phyloP scores from a whole-genome alignment of 2,113 vertebrate species.

The Cacatua alba region DNA sequence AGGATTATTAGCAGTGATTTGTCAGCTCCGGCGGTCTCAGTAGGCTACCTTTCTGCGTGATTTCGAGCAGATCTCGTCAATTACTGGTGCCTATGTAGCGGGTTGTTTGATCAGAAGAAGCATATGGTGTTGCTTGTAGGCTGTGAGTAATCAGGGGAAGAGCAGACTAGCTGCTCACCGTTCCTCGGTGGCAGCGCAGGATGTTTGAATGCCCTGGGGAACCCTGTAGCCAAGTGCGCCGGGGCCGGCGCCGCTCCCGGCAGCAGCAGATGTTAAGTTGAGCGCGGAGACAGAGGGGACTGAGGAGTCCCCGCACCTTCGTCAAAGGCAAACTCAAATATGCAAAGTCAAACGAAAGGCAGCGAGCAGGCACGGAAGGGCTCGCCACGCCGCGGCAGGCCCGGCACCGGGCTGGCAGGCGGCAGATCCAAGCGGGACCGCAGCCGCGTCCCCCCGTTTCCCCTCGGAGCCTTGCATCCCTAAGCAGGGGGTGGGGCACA shows the following conservation, averaged over 20 bases:
- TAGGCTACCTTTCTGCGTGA: slow-evolving; percentile 85
- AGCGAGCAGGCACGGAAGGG: not conserved
- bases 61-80: slow-evolving; percentile 81
- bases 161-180: slow-evolving; percentile 63
- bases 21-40: slow-evolving; percentile 79
- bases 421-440: not conserved
- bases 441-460: not conserved
- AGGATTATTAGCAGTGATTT: slow-evolving; percentile 84
- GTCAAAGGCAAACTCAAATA: not conserved
- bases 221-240: slow-evolving; percentile 38
- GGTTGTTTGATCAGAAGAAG: slow-evolving; percentile 80
- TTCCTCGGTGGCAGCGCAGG: slow-evolving; percentile 46
- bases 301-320: not conserved
- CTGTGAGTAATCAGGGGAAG: slow-evolving; percentile 66
- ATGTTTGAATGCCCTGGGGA: slow-evolving; percentile 60
- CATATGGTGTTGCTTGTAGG: slow-evolving; percentile 83
- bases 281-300: not conserved
- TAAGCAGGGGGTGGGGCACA: not conserved
- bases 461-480: not conserved
- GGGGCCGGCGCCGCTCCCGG: slow-evolving; percentile 5
- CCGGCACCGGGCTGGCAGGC: not conserved
- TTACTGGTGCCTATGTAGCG: slow-evolving; percentile 82
- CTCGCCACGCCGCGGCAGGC: not conserved
- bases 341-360: not conserved
- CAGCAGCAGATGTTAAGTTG: slow-evolving; percentile 49